Percentiles rank a stretch among this genome's conserved stretches.
These are phyloP conservation scores for Anoura caudifer DNA, from an alignment of 2,113 vertebrate species.

Conservation along the genomic window DNA sequence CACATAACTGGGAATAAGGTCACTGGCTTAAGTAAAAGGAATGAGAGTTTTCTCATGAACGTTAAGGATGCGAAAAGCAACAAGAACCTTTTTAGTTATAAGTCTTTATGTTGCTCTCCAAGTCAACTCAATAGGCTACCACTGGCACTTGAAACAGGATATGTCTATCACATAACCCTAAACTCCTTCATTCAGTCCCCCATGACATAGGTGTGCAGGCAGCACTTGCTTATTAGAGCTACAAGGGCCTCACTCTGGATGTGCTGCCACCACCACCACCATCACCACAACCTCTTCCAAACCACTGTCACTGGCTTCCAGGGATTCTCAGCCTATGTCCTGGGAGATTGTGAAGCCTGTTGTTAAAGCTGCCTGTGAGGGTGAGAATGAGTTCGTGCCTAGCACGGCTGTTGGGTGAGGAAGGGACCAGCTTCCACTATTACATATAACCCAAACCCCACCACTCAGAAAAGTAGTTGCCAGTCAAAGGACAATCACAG, in stretches of 20 bases:
- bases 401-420: not conserved
- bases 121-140: not conserved
- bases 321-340: not conserved
- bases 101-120: not conserved
- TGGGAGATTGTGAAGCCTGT: not conserved
- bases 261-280: not conserved
- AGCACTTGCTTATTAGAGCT: not conserved
- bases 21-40: not conserved
- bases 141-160: not conserved
- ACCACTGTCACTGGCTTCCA: not conserved
- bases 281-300: not conserved
- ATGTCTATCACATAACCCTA: not conserved
- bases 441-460: not conserved
- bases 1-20: not conserved
- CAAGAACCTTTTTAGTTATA: not conserved
- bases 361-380: not conserved
- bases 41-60: not conserved
- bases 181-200: not conserved
- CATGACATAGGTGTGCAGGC: not conserved
- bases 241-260: fast-evolving
- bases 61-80: not conserved
- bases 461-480: not conserved
- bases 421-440: not conserved
- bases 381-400: not conserved
- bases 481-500: not conserved